Percentiles rank a stretch among this genome's conserved stretches.
phyloP scores from a whole-genome alignment of 2,888 invertebrate genomes.

The Euplexia lucipara region DNA sequence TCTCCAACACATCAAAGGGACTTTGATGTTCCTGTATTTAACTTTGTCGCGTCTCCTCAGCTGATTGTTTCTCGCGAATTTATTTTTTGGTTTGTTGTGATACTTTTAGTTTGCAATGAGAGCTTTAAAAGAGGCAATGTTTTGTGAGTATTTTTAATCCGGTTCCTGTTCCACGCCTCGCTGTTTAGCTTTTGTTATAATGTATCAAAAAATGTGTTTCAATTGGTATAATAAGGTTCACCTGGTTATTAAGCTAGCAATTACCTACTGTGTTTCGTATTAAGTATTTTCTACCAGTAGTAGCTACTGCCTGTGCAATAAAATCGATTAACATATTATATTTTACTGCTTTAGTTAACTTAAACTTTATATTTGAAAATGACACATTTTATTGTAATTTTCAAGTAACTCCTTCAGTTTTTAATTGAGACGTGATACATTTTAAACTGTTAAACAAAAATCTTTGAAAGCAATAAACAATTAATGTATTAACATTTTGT shows the following conservation, averaged over 20 bases:
- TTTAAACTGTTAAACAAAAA: too few relatives aligned
- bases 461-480: too few relatives aligned
- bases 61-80: constrained; percentile 65
- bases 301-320: too few relatives aligned
- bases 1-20: constrained; percentile 79
- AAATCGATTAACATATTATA: too few relatives aligned
- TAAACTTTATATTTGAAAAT: too few relatives aligned
- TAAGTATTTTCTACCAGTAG: too few relatives aligned
- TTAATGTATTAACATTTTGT: too few relatives aligned
- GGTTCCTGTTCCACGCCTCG: not conserved
- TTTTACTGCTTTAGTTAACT: too few relatives aligned
- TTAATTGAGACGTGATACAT: too few relatives aligned
- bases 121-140: constrained; percentile 37
- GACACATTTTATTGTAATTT: too few relatives aligned
- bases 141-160: constrained; percentile 34
- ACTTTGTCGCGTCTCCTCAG: constrained; percentile 65
- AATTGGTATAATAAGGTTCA: constrained; percentile 13
- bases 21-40: constrained; percentile 71
- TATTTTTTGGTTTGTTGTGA: constrained; percentile 44
- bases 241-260: constrained; percentile 1
- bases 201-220: constrained; percentile 11
- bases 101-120: constrained; percentile 31
- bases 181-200: constrained; percentile 11
- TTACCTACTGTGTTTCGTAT: too few relatives aligned
- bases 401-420: too few relatives aligned